Conservation (phyloP, 2,888 invertebrate genomes). For the Drosophila emarginata region DNA sequence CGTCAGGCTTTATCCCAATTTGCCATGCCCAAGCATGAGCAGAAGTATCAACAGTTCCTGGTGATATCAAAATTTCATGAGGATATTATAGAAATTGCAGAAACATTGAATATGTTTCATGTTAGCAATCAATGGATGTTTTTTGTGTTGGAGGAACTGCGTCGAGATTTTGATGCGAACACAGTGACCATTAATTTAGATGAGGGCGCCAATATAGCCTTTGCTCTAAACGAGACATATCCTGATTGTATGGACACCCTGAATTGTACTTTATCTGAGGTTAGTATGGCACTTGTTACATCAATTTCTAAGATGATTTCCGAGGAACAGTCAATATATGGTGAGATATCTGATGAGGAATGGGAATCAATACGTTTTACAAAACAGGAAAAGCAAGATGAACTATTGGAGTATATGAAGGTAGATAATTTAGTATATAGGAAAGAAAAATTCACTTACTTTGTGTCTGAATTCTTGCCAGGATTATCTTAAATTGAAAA, state of each 20-base stretch:
- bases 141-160: slow-evolving; percentile 86
- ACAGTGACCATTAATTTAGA: slow-evolving; percentile 85
- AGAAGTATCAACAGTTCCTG: slow-evolving; percentile 73
- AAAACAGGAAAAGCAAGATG: slow-evolving; percentile 86
- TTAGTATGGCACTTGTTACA: slow-evolving; percentile 86
- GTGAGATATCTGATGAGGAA: slow-evolving; percentile 91
- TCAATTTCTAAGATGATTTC: slow-evolving; percentile 87
- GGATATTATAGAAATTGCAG: slow-evolving; percentile 87
- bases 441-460: too few relatives aligned
- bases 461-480: slow-evolving; percentile 17
- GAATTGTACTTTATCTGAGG: slow-evolving; percentile 87
- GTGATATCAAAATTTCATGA: slow-evolving; percentile 81
- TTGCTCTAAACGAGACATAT: slow-evolving; percentile 87
- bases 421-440: slow-evolving; percentile 81
- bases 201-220: slow-evolving; percentile 92
- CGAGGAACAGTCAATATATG: slow-evolving; percentile 88
- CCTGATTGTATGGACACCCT: slow-evolving; percentile 85
- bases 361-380: slow-evolving; percentile 91
- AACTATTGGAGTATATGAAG: slow-evolving; percentile 87
- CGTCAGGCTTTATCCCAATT: slow-evolving; percentile 70
- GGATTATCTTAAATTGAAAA: slow-evolving; percentile 77
- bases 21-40: slow-evolving; percentile 51
- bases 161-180: slow-evolving; percentile 82
- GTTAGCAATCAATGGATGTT: slow-evolving; percentile 92
- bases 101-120: slow-evolving; percentile 86